phyloP scores from a whole-genome alignment of 2,113 vertebrate species.

The Cepphus grylle region DNA sequence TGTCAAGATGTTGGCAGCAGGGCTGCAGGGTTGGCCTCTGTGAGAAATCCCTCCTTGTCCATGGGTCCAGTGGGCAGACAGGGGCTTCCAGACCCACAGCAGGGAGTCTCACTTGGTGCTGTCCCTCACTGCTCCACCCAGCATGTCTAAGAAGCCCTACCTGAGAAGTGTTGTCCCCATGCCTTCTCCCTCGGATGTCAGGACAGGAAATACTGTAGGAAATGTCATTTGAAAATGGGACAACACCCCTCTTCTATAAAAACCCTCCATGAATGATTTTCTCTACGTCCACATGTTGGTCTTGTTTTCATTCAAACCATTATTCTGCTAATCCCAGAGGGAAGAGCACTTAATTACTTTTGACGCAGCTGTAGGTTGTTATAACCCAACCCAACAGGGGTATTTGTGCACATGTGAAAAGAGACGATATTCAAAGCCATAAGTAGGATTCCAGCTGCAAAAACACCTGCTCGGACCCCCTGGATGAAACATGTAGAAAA shows the following conservation, averaged over 20 bases:
- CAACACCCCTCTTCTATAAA: background rate
- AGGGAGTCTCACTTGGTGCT: background rate
- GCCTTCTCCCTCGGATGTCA: rapidly evolving
- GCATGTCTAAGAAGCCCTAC: background rate
- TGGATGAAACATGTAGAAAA: background rate
- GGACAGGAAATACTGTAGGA: background rate
- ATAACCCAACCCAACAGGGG: background rate
- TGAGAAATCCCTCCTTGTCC: background rate
- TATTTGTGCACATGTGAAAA: background rate
- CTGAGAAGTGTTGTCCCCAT: background rate
- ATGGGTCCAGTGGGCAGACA: background rate
- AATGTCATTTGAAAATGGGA: background rate
- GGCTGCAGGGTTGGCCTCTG: background rate
- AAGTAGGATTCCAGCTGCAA: background rate
- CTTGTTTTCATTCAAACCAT: background rate
- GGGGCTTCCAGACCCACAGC: rapidly evolving
- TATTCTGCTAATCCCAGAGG: background rate
- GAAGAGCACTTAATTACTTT: background rate
- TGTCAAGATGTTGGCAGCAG: no score
- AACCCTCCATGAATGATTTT: background rate
- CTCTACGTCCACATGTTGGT: rapidly evolving
- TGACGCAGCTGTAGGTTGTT: background rate
- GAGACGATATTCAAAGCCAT: background rate
- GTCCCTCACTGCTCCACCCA: background rate
- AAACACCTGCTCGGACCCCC: background rate